Conservation (phyloP, 2,888 invertebrate species). For the Drosophila antonietae region DNA sequence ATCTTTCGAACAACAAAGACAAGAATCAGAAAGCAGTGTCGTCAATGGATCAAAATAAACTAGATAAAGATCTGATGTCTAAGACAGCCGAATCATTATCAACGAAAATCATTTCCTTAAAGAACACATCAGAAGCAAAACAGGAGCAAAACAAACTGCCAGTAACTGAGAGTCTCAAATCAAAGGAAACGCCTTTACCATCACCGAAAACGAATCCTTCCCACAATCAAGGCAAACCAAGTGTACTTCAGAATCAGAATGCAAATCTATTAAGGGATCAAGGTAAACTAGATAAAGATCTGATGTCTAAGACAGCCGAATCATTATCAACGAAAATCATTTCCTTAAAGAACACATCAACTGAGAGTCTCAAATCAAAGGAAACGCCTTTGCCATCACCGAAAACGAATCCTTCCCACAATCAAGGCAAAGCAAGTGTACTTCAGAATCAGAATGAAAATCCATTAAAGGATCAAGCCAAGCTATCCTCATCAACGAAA, state of each 20-base stretch:
- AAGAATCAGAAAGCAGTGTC: neutral
- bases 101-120: neutral
- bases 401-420: neutral
- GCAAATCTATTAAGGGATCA: neutral
- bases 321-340: too few relatives aligned
- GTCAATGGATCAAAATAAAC: neutral
- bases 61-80: neutral
- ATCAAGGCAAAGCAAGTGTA: neutral
- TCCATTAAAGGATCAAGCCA: neutral
- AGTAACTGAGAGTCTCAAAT: neutral
- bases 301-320: neutral
- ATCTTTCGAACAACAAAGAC: neutral
- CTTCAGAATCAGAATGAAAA: neutral
- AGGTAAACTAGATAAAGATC: neutral
- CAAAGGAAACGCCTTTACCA: neutral
- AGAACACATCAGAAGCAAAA: neutral
- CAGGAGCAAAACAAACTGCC: neutral
- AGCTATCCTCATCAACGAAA: neutral
- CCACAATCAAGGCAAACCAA: neutral
- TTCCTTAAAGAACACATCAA: too few relatives aligned
- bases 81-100: accelerated
- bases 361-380: neutral
- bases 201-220: neutral
- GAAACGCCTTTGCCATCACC: too few relatives aligned
- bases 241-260: too few relatives aligned